Conservation (phyloP, 2,797 vertebrate species). For the Choloepus didactylus region DNA sequence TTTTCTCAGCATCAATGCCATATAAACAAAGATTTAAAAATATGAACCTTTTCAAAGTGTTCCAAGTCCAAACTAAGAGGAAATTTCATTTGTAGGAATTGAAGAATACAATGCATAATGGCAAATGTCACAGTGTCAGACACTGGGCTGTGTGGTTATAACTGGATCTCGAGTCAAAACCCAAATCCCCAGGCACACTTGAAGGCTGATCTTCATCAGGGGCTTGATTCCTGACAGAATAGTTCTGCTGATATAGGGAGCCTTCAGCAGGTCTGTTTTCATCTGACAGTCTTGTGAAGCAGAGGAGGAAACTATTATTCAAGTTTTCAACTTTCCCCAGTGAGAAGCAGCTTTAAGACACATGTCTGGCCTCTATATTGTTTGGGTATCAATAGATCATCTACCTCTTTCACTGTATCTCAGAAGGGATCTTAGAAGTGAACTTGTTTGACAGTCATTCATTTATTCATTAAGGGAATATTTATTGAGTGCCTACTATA, state of each 20-base stretch:
- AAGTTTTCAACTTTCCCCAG: constrained; percentile 6
- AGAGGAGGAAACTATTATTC: constrained; percentile 8
- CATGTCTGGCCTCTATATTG: neutral
- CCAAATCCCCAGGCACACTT: neutral
- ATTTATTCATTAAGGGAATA: constrained; percentile 25
- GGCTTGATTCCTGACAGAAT: neutral
- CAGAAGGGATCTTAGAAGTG: constrained; percentile 1
- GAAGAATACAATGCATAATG: neutral
- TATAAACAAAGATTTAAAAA: constrained; percentile 22
- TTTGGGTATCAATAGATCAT: neutral
- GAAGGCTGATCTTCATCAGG: neutral
- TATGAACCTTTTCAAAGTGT: neutral
- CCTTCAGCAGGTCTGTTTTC: neutral
- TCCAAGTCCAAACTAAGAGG: constrained; percentile 4
- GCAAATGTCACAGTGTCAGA: neutral
- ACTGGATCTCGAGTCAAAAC: constrained; percentile 24
- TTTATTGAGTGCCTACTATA: constrained; percentile 31
- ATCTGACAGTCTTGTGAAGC: neutral
- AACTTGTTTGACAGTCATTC: neutral
- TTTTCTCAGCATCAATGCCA: constrained; percentile 4
- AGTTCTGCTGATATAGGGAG: neutral
- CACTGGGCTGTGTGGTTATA: neutral
- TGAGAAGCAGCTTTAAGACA: constrained; percentile 25
- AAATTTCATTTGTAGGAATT: constrained; percentile 31
- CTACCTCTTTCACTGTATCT: neutral